phyloP scores from a whole-genome alignment of 2,888 invertebrate genomes.

The Eledona agricola region DNA sequence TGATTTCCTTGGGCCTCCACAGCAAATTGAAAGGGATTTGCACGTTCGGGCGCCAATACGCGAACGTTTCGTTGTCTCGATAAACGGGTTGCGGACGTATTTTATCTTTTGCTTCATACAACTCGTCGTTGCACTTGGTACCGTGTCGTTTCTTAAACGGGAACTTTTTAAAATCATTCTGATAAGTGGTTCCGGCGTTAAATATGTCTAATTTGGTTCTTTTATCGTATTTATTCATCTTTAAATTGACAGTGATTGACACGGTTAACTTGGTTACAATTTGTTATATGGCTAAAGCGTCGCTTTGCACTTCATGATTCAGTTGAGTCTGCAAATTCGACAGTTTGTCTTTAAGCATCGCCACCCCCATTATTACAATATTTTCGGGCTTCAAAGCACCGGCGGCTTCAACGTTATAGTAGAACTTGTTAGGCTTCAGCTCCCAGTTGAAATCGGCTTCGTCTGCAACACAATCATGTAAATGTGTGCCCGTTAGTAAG shows the following conservation, averaged over 20 bases:
- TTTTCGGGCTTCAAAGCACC: conserved; percentile 96
- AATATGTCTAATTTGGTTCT: conserved; percentile 50
- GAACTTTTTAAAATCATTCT: conserved; percentile 51
- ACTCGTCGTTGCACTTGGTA: conserved; percentile 39
- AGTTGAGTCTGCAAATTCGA: conserved; percentile 94
- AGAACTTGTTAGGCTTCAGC: conserved; percentile 97
- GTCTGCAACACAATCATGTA: conserved; percentile 61
- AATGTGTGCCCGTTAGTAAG: neutral
- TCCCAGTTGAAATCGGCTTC: conserved; percentile 95
- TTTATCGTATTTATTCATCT: conserved; percentile 47
- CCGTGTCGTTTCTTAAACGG: conserved; percentile 29
- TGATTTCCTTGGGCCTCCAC: conserved; percentile 53
- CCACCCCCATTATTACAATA: conserved; percentile 94
- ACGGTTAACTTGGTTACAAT: neutral
- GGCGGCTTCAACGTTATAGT: conserved; percentile 94
- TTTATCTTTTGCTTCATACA: conserved; percentile 40
- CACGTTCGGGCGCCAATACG: conserved; percentile 45
- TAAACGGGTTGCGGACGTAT: conserved; percentile 36
- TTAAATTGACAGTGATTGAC: conserved; percentile 2
- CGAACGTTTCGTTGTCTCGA: conserved; percentile 54
- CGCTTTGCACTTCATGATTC: conserved; percentile 85
- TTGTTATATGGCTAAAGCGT: conserved; percentile 77
- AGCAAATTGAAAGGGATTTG: conserved; percentile 56
- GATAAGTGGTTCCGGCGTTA: conserved; percentile 50
- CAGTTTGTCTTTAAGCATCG: conserved; percentile 92